Evolutionary conservation across 1,140 invertebrate genomes (phyloP), one percentile per base, ranked within the genome.

Genomic region (Caenorhabditis remanei): DNA sequence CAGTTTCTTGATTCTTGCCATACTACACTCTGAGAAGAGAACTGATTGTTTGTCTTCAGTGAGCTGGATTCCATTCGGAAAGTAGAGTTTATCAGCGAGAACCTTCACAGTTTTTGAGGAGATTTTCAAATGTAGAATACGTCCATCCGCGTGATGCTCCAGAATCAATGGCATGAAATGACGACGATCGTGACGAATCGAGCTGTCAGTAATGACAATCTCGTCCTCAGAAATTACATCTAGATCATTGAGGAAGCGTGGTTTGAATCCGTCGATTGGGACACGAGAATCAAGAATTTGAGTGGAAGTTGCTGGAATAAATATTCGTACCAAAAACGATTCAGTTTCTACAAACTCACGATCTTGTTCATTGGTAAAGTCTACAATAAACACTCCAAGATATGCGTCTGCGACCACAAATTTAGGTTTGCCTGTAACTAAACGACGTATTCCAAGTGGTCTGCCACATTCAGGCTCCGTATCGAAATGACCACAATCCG

Each of bases 1-100:
- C 21, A 50, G 93, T 92, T 90, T 90, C 40, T 88, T 85, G 65
- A 93, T 89, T 82, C 91, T 85, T 24, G 91, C 91, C 46, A 91
- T 89, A 46, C 90, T 91, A 89, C 93, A 93, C 87, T 93, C 93
- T 9, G 91, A 85, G 4, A 93, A 90, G 14, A 93, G 40, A 4
- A 93, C 13, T 56, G 90, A 91, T 41, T 86, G 86, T 65, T 91
- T 89, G 55, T 93, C 93, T 11, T 87, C 84, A 40, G 92, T 90
- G n/a, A 93, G 41, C 53, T 92, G 90, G 48, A 93, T 67, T n/a
- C 93, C 93, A 89, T 93, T 93, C 24, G 93, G 91, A 75, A 93
- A 90, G 58, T 92, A 90, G 9, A 93, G 89, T 0, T 89, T 90
- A 32, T 90, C 89, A 24, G 90, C 75, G 7, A 93, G 75, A 11